These are phyloP conservation scores for Urocyon cinereoargenteus DNA, from an alignment of 2,797 vertebrate species.

Conservation along the genomic window DNA sequence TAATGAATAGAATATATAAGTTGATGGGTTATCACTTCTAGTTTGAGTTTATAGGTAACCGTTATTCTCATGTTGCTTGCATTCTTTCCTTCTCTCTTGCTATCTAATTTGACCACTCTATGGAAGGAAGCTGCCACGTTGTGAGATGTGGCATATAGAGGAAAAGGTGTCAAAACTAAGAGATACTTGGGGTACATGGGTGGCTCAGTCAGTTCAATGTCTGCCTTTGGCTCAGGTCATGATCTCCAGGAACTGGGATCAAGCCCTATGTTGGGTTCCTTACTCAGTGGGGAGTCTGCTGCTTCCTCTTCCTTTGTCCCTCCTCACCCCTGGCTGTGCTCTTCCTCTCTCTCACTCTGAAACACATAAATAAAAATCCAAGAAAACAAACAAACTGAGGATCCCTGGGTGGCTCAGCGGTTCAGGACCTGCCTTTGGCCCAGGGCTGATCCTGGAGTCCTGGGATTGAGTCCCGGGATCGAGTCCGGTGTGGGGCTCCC, in stretches of 20 bases:
- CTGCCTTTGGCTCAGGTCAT: background rate
- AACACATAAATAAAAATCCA: background rate
- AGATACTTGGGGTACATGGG: background rate
- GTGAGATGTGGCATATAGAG: background rate
- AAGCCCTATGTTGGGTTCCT: accelerated
- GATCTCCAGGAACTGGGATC: background rate
- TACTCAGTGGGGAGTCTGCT: background rate
- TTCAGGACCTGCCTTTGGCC: too few relatives aligned
- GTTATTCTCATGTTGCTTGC: background rate
- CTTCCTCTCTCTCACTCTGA: background rate
- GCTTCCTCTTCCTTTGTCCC: background rate
- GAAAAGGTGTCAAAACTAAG: background rate
- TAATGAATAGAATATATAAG: background rate
- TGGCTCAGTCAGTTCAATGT: background rate
- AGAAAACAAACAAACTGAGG: too few relatives aligned
- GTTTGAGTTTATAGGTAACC: background rate
- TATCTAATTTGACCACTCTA: background rate
- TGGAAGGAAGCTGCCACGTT: background rate
- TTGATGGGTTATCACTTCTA: background rate
- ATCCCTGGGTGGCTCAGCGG: too few relatives aligned
- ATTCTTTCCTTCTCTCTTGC: background rate
- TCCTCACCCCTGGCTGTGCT: accelerated
- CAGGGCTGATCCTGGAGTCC: too few relatives aligned
- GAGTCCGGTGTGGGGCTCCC: too few relatives aligned
- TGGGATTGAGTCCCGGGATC: too few relatives aligned